phyloP scores from a whole-genome alignment of 2,113 vertebrate species.

The Colaptes auratus region DNA sequence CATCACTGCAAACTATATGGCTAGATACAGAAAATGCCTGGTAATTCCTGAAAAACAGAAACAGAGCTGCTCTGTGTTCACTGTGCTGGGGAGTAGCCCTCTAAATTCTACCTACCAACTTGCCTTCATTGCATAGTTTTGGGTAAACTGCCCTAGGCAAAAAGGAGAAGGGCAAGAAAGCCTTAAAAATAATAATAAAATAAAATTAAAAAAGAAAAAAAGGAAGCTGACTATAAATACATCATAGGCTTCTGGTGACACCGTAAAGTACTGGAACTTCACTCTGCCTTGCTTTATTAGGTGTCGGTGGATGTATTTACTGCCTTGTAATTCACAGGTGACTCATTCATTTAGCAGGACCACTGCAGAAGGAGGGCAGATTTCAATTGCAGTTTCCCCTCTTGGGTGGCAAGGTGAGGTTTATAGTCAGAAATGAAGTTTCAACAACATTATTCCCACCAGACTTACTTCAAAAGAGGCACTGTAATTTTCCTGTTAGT shows the following conservation, averaged over 20 bases:
- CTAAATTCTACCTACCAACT: neutral
- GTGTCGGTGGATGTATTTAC: slow-evolving; percentile 75
- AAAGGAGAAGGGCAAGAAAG: neutral
- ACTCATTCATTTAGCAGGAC: slow-evolving; percentile 73
- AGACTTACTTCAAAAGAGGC: slow-evolving; percentile 6
- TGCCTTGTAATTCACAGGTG: slow-evolving; percentile 61
- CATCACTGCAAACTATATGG: neutral
- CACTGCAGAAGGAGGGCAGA: slow-evolving; percentile 40
- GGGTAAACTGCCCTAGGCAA: neutral
- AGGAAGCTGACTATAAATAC: slow-evolving; percentile 71
- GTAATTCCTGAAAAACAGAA: neutral
- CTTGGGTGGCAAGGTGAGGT: slow-evolving; percentile 15
- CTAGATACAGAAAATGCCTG: neutral
- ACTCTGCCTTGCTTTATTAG: slow-evolving; percentile 71
- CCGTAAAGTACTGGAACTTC: slow-evolving; percentile 67
- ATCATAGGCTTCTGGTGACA: slow-evolving; percentile 61
- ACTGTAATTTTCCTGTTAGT: neutral
- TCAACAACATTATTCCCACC: neutral
- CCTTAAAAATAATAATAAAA: slow-evolving; percentile 28
- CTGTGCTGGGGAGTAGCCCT: neutral
- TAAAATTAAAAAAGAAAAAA: slow-evolving; percentile 21
- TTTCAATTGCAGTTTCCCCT: slow-evolving; percentile 62
- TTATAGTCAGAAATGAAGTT: slow-evolving; percentile 21
- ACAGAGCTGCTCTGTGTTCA: neutral
- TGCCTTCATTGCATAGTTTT: neutral